Conservation (phyloP, 1,140 invertebrate species). For the Drosophila azteca region DNA sequence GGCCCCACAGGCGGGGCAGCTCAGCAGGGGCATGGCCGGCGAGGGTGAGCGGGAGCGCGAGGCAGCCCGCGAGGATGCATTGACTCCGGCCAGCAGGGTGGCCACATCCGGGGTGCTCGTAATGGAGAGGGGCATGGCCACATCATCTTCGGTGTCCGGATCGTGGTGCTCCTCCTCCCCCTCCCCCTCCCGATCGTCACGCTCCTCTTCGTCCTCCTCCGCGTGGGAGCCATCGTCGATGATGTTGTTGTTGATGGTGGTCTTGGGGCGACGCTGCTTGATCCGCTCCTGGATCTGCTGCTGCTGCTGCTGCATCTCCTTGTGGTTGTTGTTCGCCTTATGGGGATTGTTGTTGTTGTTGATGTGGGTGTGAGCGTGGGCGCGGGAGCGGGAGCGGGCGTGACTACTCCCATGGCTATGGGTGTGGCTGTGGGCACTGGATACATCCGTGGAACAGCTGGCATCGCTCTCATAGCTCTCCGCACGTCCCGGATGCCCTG, state of each 20-base stretch:
- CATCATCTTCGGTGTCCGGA: constrained; percentile 23
- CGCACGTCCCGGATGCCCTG: constrained; percentile 17
- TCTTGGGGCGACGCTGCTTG: constrained; percentile 61
- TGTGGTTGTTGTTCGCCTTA: constrained; percentile 57
- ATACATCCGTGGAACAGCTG: constrained; percentile 80
- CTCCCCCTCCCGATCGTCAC: not conserved
- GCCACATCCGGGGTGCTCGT: constrained; percentile 71
- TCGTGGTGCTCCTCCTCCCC: constrained; percentile 9
- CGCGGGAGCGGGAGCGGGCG: constrained; percentile 35
- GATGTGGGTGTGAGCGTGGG: constrained; percentile 49
- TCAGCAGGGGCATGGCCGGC: constrained; percentile 28
- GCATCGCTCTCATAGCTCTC: constrained; percentile 83
- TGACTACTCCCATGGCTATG: constrained; percentile 49
- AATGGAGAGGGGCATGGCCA: constrained; percentile 37
- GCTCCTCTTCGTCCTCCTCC: constrained; percentile 1
- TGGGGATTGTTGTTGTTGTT: constrained; percentile 67
- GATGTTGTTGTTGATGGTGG: constrained; percentile 66
- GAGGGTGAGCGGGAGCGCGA: constrained; percentile 32
- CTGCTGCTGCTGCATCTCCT: constrained; percentile 23
- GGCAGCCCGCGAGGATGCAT: constrained; percentile 34
- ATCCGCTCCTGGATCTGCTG: constrained; percentile 14
- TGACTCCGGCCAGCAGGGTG: constrained; percentile 47
- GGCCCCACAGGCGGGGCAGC: constrained; percentile 86
- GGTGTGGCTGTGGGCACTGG: constrained; percentile 64
- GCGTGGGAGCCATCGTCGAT: constrained; percentile 41